Evolutionary conservation across 1,140 invertebrate genomes (phyloP).

Genomic region (Sycophila sp.): DNA sequence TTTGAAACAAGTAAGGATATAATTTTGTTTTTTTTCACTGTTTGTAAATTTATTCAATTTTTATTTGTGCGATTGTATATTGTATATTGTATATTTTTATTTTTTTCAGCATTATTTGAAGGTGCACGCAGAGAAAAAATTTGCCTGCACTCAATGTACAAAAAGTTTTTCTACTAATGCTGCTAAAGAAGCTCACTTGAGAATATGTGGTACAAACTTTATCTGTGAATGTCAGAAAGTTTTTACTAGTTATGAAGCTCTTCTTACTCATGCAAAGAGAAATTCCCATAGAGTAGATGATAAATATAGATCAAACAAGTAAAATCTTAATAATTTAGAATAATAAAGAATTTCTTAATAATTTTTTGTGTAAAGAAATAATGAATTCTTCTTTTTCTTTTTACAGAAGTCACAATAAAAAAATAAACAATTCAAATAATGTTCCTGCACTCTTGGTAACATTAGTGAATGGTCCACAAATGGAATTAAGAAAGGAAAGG

Average conservation of each 20-base stretch:
- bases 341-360: neutral
- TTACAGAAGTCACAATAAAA: slow-evolving; percentile 9
- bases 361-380: neutral
- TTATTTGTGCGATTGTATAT: slow-evolving; percentile 9
- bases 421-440: neutral
- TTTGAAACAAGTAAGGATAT: slow-evolving; percentile 64
- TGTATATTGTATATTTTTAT: neutral
- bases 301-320: slow-evolving; percentile 58
- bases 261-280: slow-evolving; percentile 70
- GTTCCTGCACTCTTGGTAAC: neutral
- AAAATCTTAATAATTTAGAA: slow-evolving; percentile 32
- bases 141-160: slow-evolving; percentile 65
- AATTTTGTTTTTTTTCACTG: no score
- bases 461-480: neutral
- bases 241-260: slow-evolving; percentile 69
- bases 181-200: slow-evolving; percentile 62
- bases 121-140: slow-evolving; percentile 70
- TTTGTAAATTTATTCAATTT: slow-evolving; percentile 3
- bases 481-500: slow-evolving; percentile 31
- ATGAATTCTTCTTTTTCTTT: neutral
- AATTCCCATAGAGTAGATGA: slow-evolving; percentile 63
- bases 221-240: slow-evolving; percentile 66
- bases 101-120: slow-evolving; percentile 71
- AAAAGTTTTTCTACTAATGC: slow-evolving; percentile 69
- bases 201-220: slow-evolving; percentile 67